Conservation (phyloP, 2,113 vertebrate species). For the Hemiscyllium ocellatum region DNA sequence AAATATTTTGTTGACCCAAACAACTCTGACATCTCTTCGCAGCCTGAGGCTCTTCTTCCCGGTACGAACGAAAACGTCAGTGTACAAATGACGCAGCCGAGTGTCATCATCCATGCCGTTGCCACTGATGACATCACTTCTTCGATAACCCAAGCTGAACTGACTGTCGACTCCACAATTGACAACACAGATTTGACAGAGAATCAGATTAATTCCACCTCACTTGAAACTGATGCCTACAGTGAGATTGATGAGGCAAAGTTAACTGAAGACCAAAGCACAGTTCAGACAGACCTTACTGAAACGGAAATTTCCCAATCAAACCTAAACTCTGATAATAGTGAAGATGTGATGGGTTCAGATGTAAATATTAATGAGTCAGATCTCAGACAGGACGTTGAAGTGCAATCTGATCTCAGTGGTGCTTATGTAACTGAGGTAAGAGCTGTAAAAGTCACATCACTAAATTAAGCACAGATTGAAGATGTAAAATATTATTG, state of each 20-base stretch:
- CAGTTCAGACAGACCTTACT: not conserved
- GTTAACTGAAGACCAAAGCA: constrained; percentile 51
- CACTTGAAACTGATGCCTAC: constrained; percentile 58
- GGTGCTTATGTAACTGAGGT: constrained; percentile 63
- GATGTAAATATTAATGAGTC: constrained; percentile 10
- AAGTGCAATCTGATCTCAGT: constrained; percentile 53
- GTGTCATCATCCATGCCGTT: constrained; percentile 90
- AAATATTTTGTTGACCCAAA: not conserved
- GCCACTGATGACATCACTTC: constrained; percentile 74
- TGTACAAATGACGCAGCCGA: constrained; percentile 72
- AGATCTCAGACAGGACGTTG: constrained; percentile 55
- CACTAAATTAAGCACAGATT: not conserved
- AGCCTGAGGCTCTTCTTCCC: constrained; percentile 84
- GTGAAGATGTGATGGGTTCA: not conserved
- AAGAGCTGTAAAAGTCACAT: constrained; percentile 40
- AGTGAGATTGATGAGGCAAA: constrained; percentile 58
- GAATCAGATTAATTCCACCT: constrained; percentile 46
- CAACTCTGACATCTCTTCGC: constrained; percentile 2
- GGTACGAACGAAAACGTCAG: constrained; percentile 71
- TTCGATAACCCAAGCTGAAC: constrained; percentile 68
- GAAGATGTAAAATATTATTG: not conserved
- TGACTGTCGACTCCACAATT: constrained; percentile 61
- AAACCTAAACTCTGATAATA: not conserved
- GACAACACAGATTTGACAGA: constrained; percentile 56
- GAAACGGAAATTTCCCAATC: not conserved